These are phyloP conservation scores for Oncorhynchus keta DNA, from an alignment of 2,113 vertebrate species.

Conservation along the genomic window DNA sequence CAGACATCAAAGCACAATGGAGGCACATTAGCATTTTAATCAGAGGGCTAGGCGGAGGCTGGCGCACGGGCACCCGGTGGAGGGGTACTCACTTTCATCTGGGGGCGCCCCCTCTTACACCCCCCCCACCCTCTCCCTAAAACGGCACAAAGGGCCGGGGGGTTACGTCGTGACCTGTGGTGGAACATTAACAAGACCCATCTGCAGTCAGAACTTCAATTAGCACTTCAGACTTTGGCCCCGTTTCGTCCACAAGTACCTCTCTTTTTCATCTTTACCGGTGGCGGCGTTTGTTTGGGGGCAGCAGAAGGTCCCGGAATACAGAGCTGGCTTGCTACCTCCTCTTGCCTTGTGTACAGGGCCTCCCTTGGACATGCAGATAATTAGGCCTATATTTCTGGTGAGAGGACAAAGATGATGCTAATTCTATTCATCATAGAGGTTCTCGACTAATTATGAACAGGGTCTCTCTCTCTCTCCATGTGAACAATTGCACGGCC, in stretches of 20 bases:
- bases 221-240: conserved; percentile 61
- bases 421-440: conserved; percentile 69
- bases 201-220: conserved; percentile 61
- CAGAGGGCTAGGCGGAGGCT: conserved; percentile 73
- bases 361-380: conserved; percentile 58
- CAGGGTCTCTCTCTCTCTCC: conserved; percentile 35
- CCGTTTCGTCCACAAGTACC: conserved; percentile 50
- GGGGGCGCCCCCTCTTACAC: conserved; percentile 27
- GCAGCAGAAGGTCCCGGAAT: not conserved
- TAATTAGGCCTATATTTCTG: conserved; percentile 65
- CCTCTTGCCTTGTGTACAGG: conserved; percentile 32
- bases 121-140: not conserved
- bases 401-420: conserved; percentile 69
- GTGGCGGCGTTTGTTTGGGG: conserved; percentile 14
- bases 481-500: conserved; percentile 65
- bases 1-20: conserved; percentile 89
- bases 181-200: conserved; percentile 62
- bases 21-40: conserved; percentile 90
- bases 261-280: conserved; percentile 29
- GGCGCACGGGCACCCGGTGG: conserved; percentile 71
- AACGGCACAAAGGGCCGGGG: conserved; percentile 15
- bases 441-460: conserved; percentile 67
- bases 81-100: conserved; percentile 75
- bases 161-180: conserved; percentile 49
- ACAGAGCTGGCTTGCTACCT: conserved; percentile 11